These are phyloP conservation scores for Troglohyphantes excavatus DNA, from an alignment of 2,888 invertebrate species.

Conservation along the genomic window DNA sequence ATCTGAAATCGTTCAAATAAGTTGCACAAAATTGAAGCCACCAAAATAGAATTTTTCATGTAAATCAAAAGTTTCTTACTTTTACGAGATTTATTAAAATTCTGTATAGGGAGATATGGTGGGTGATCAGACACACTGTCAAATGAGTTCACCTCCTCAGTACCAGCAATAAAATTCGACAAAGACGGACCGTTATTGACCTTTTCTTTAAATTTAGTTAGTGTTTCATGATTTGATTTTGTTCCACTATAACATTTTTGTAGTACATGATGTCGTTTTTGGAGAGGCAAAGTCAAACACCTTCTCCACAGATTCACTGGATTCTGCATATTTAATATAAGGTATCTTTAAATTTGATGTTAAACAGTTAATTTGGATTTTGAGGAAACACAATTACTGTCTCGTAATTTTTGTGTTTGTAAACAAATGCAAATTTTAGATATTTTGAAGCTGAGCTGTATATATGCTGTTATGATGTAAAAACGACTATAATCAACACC, in stretches of 20 bases:
- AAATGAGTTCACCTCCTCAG: background rate
- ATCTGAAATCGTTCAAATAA: background rate
- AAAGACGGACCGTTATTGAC: constrained; percentile 58
- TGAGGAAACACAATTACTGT: too few relatives aligned
- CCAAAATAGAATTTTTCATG: background rate
- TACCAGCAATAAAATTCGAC: constrained; percentile 31
- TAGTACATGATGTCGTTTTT: background rate
- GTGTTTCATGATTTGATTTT: background rate
- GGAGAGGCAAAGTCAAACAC: background rate
- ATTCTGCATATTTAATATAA: constrained; percentile 1
- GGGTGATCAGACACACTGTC: constrained; percentile 21
- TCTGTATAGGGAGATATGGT: constrained; percentile 19
- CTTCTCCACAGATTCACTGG: background rate
- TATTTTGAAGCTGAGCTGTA: background rate
- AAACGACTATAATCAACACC: too few relatives aligned
- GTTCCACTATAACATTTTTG: background rate
- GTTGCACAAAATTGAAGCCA: background rate
- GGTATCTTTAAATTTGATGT: too few relatives aligned
- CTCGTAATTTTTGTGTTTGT: background rate
- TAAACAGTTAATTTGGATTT: too few relatives aligned
- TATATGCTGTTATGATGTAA: background rate
- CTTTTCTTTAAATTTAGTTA: constrained; percentile 42
- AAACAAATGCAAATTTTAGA: background rate
- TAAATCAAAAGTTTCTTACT: constrained; percentile 27
- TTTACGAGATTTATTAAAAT: constrained; percentile 33